Evolutionary conservation across 2,888 invertebrate species (phyloP).

Genomic region (Nomada fucata): DNA sequence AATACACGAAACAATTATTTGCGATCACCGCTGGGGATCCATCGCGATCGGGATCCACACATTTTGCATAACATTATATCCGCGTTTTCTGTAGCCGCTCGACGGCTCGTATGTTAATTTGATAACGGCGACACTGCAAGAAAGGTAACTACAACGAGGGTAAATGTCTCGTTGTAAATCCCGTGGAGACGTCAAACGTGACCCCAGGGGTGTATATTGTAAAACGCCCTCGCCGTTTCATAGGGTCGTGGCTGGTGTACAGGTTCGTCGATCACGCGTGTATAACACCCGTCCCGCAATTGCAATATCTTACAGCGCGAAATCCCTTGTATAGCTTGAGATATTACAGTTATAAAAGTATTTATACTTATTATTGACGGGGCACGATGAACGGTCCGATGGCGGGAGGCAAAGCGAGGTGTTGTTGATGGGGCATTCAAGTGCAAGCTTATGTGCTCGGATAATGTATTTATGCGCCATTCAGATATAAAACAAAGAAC

Average conservation of each 20-base stretch:
- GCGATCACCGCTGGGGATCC: too few relatives aligned
- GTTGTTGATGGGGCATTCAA: slow-evolving; percentile 49
- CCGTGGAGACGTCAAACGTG: slow-evolving; percentile 36
- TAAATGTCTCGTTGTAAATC: slow-evolving; percentile 34
- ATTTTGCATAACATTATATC: background rate
- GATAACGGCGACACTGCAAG: slow-evolving; percentile 47
- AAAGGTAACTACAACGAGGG: slow-evolving; percentile 14
- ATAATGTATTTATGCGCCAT: slow-evolving; percentile 51
- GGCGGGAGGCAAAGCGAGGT: slow-evolving; percentile 8
- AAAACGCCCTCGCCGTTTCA: slow-evolving; percentile 59
- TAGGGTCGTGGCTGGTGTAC: slow-evolving; percentile 20
- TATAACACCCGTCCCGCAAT: slow-evolving; percentile 29
- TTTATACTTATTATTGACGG: slow-evolving; percentile 56
- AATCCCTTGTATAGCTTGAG: slow-evolving; percentile 31
- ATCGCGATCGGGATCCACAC: too few relatives aligned
- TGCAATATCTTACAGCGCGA: slow-evolving; percentile 44
- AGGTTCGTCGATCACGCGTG: slow-evolving; percentile 47
- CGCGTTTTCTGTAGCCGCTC: too few relatives aligned
- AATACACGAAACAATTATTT: too few relatives aligned
- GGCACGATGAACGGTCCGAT: slow-evolving; percentile 13
- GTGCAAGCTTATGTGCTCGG: slow-evolving; percentile 25
- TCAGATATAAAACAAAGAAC: slow-evolving; percentile 40
- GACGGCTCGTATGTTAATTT: slow-evolving; percentile 55
- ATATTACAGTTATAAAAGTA: slow-evolving; percentile 59
- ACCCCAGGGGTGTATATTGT: slow-evolving; percentile 47